Evolutionary conservation across 23 tunicate species (phyloP), one percentile per base, ranked within the genome.

Genomic region (Aplidium turbinatum): DNA sequence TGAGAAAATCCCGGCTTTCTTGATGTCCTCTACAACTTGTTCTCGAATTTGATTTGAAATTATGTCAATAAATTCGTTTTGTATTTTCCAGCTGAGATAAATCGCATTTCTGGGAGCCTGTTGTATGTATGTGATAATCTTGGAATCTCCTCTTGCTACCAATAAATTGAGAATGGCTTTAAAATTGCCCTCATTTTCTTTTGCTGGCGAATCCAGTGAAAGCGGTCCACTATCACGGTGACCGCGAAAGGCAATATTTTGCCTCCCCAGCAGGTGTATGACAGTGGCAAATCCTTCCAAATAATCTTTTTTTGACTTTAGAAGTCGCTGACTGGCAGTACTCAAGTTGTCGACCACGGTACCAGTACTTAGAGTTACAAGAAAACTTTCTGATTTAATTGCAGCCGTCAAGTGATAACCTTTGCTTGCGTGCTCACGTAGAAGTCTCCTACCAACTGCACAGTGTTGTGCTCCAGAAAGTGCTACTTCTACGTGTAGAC

Each of bases 331-430:
- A 68, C 75, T 68, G 55, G 32, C 1, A 22, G 56, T 68, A 40
- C 75, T 68, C 56, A 68, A 6, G 31, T 42, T 68, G 45, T 68
- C 31, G 31, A 68, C 19, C 6, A 68, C 56, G 33, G 71, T 5
- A 36, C 71, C 31, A 34, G 47, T 33, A 31, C 47, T 64, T 64
- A 35, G 30, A n/a, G 31, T 26, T 3, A 20, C 4, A 26, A 64
- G 9, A 64, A 64, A 64, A 21, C 11, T 29, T 39, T 68, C 2
- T 3, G 31, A 4, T 38, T 42, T 68, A 68, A 68, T 19, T 42
- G 57, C 56, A 67, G 83, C 83, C 24, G 76, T 78, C 32, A 66
- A 21, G 32, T 78, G 61, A 52, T 78, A 78, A 46, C 27, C 20
- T 66, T 52, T 78, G 33, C 63, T 66, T 4, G 74, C 75, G 48